Percentiles rank a stretch among this genome's conserved stretches.
These are phyloP conservation scores for Silvanus unidentatus DNA, from an alignment of 2,888 invertebrate species.

Conservation along the genomic window DNA sequence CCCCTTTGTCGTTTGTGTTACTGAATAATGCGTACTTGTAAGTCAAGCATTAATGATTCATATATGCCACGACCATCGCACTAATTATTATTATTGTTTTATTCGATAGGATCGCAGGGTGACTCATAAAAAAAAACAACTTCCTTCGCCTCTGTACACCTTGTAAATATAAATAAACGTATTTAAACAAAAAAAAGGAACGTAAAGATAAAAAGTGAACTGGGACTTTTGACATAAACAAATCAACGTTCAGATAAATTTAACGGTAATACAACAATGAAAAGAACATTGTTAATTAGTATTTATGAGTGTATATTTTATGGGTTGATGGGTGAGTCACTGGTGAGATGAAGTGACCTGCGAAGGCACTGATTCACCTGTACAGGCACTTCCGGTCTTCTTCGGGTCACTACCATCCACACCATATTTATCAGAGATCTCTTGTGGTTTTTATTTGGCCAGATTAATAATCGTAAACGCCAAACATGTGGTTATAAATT, in stretches of 20 bases:
- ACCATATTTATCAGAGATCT: no score
- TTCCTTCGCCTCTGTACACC: not conserved
- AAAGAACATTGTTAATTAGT: constrained; percentile 9
- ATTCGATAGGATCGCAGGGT: not conserved
- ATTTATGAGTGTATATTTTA: constrained; percentile 3
- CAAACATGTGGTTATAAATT: no score
- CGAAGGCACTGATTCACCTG: constrained; percentile 25
- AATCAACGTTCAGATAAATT: constrained; percentile 1
- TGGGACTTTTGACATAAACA: no score
- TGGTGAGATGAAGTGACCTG: constrained; percentile 20
- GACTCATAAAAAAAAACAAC: not conserved
- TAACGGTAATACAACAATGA: constrained; percentile 8
- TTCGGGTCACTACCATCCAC: constrained; percentile 15
- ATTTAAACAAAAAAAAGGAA: constrained; percentile 2
- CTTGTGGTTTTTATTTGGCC: no score
- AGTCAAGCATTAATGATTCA: no score
- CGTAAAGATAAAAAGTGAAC: not conserved
- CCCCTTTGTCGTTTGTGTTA: no score
- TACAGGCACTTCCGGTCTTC: constrained; percentile 24
- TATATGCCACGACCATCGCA: no score
- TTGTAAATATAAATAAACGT: no score
- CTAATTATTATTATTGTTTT: not conserved
- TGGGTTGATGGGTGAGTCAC: constrained; percentile 16
- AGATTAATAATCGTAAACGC: no score
- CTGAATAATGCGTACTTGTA: no score